Base-by-base conservation (phyloP, 2,888 invertebrate species). In the Ectemnius lituratus region DNA sequence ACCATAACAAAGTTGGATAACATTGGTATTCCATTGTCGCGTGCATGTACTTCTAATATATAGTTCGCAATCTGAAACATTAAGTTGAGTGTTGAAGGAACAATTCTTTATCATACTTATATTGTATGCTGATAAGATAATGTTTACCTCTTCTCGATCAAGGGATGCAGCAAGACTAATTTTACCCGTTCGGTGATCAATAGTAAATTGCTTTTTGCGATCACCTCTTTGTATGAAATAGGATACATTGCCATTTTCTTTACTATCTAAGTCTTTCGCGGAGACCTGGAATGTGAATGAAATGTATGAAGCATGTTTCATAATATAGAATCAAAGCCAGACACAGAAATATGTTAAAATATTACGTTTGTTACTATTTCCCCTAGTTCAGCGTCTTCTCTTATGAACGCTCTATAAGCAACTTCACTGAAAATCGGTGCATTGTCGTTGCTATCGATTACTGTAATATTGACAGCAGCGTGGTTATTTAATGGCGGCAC, bases 401-500 rank as follows among this genome's bases (percentile, higher is more conserved):
- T 93, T 58, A 97, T 94, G 73, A 94, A 93, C 13, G 96, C 94
- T 61, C 93, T 94, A 91, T 97, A 98, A 2, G 95, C 93, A 65
- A 94, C 92, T 90, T 96, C 96, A 61, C 93, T 92, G 91, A 98
- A 98, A 66, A 93, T 92, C 0, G 98, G 98, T 6, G 94, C 93
- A 90, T 98, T 98, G 90, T 98, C 98, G 89, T 98, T 98, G 85
- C 95, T 94, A 91, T 98, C 98, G 14, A 94, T 91, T 18, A 98
- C 93, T 6, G 97, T 95, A 79, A 98, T 94, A 90, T 97, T 97
- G 68, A 98, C 94, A 18, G 96, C 94, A 4, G 97, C 96, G 79
- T 96, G 95, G 90, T 97, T 97, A 89, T 96, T 97, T 57, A 98
- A 93, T 14, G 98, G 97, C 2, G 97, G 97, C 16, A 94, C 93